phyloP scores from a whole-genome alignment of 2,888 invertebrate species.

The Laothoe populi region DNA sequence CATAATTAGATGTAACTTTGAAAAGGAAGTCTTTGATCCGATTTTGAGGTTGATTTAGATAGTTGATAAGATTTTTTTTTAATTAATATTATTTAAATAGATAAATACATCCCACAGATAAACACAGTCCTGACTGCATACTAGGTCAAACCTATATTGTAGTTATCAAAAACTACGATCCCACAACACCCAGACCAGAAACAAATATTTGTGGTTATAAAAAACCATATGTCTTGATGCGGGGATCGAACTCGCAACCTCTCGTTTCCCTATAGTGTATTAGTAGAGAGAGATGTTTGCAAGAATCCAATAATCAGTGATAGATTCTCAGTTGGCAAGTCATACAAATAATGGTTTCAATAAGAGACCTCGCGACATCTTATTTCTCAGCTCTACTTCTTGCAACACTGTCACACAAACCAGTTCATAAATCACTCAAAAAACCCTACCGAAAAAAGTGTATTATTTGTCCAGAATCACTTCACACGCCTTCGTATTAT shows the following conservation, averaged over 20 bases:
- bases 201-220: too few species aligned
- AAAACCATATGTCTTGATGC: too few species aligned
- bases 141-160: too few species aligned
- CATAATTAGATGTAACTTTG: slow-evolving; percentile 25
- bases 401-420: not conserved
- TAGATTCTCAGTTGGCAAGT: not conserved
- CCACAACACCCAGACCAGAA: too few species aligned
- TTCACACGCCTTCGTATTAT: slow-evolving; percentile 31
- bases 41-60: slow-evolving; percentile 15
- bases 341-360: not conserved
- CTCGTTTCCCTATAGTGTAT: too few species aligned
- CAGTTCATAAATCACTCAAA: not conserved
- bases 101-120: too few species aligned
- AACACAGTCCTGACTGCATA: too few species aligned
- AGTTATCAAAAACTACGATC: too few species aligned
- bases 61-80: not conserved
- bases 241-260: too few species aligned
- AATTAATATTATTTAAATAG: too few species aligned
- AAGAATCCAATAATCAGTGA: too few species aligned
- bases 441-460: slow-evolving; percentile 13
- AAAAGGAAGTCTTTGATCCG: not conserved
- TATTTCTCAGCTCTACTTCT: not conserved
- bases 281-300: too few species aligned
- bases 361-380: not conserved
- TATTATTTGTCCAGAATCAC: slow-evolving; percentile 14